Conservation (phyloP, 2,888 invertebrate species). For the Teleiodes luculella region DNA sequence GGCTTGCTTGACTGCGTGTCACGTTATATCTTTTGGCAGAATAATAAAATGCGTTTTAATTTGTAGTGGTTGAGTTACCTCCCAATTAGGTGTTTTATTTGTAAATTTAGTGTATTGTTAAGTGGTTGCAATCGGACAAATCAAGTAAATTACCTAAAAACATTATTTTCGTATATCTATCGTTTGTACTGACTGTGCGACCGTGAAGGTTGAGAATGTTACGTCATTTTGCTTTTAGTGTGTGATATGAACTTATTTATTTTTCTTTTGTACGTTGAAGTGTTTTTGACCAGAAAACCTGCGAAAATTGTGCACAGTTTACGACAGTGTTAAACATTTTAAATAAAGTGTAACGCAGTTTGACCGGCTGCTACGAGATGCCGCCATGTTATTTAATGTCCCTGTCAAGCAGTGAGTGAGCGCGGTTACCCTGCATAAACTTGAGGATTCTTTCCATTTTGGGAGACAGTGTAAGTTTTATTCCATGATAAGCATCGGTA, state of each 20-base stretch:
- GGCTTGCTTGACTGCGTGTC: constrained; percentile 76
- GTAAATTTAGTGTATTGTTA: constrained; percentile 39
- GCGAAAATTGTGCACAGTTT: constrained; percentile 41
- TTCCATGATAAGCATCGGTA: background rate
- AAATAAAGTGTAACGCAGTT: constrained; percentile 48
- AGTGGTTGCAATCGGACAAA: constrained; percentile 35
- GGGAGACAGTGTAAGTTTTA: constrained; percentile 43
- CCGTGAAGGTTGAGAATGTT: constrained; percentile 79
- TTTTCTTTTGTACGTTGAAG: constrained; percentile 50
- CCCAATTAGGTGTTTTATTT: constrained; percentile 39
- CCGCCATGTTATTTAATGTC: constrained; percentile 78
- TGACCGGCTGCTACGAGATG: constrained; percentile 74
- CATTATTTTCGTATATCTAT: constrained; percentile 50
- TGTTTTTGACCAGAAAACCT: constrained; percentile 47
- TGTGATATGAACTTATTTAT: constrained; percentile 63
- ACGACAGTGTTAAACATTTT: constrained; percentile 47
- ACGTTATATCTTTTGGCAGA: constrained; percentile 68
- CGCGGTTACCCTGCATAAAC: constrained; percentile 53
- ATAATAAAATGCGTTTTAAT: constrained; percentile 60
- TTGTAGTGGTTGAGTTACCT: constrained; percentile 40
- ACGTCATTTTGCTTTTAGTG: constrained; percentile 75
- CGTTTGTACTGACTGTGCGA: constrained; percentile 68
- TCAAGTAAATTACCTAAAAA: constrained; percentile 18
- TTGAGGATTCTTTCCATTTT: constrained; percentile 40
- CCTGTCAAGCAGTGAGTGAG: constrained; percentile 70